Conservation (phyloP, 2,113 vertebrate genomes). For the Poeciliopsis prolifica region DNA sequence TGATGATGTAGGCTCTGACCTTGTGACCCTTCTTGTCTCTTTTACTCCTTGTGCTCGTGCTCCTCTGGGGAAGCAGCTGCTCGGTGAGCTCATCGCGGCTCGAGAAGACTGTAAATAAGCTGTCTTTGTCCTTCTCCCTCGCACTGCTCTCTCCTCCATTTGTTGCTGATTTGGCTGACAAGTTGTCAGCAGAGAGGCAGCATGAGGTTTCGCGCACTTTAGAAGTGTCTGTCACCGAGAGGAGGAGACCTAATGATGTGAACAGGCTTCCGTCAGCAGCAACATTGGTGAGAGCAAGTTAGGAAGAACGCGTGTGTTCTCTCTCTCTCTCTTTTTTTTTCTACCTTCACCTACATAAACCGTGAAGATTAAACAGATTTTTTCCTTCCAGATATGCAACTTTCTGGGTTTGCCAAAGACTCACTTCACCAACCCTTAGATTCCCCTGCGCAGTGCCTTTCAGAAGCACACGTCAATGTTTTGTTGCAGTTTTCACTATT, state of each 20-base stretch:
- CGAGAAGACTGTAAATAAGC: constrained; percentile 61
- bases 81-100: constrained; percentile 64
- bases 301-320: background rate
- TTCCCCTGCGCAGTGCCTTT: too few relatives aligned
- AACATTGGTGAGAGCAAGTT: background rate
- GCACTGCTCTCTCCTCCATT: constrained; percentile 22
- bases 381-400: too few relatives aligned
- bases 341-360: constrained; percentile 21
- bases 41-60: constrained; percentile 42
- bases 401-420: too few relatives aligned
- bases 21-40: constrained; percentile 30
- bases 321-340: background rate
- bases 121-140: constrained; percentile 22
- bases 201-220: constrained; percentile 25
- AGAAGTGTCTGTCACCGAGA: constrained; percentile 10
- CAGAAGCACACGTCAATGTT: too few relatives aligned
- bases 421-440: too few relatives aligned
- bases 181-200: constrained; percentile 46
- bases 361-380: too few relatives aligned
- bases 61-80: constrained; percentile 71
- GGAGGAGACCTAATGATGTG: constrained; percentile 8
- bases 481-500: too few relatives aligned
- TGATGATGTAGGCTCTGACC: constrained; percentile 66
- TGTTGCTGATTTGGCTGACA: constrained; percentile 42
- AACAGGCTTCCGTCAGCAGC: background rate